phyloP scores from a whole-genome alignment of 2,888 invertebrate genomes.

The Perizoma affinitatum region DNA sequence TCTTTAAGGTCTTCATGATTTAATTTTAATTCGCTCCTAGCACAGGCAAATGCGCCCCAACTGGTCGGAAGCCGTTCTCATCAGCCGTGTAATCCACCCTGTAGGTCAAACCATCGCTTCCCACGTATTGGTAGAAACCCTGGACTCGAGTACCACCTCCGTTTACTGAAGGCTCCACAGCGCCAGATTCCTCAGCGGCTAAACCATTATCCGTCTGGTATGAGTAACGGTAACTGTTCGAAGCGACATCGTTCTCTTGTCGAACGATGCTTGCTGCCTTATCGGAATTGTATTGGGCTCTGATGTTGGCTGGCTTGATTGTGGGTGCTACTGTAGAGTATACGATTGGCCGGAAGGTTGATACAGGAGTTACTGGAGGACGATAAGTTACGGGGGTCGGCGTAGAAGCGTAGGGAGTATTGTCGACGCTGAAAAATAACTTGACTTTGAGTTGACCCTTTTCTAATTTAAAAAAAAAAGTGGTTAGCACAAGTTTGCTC shows the following conservation, averaged over 20 bases:
- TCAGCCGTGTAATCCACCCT: constrained; percentile 85
- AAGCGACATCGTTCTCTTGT: constrained; percentile 75
- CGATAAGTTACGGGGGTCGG: constrained; percentile 52
- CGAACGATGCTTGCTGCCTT: constrained; percentile 82
- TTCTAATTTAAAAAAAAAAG: no score
- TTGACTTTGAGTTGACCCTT: no score
- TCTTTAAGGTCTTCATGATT: constrained; percentile 1
- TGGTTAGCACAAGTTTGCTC: no score
- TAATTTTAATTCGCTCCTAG: constrained; percentile 34
- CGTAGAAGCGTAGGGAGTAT: constrained; percentile 46
- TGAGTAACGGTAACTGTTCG: constrained; percentile 85
- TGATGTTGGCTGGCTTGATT: constrained; percentile 30
- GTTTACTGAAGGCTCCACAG: constrained; percentile 77
- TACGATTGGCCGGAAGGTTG: constrained; percentile 39
- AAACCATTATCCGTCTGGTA: constrained; percentile 87
- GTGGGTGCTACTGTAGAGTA: constrained; percentile 38
- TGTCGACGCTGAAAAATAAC: constrained; percentile 47
- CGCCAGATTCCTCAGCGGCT: constrained; percentile 85
- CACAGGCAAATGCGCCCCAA: constrained; percentile 80
- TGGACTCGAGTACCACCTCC: constrained; percentile 85
- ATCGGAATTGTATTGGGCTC: constrained; percentile 63
- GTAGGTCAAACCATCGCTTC: constrained; percentile 84
- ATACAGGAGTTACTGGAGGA: constrained; percentile 42
- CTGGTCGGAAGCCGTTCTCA: constrained; percentile 84
- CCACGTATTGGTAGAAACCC: constrained; percentile 88